Evolutionary conservation across 2,113 vertebrate species (phyloP), one percentile per base, ranked within the genome.

Genomic region (Aythya baeri): DNA sequence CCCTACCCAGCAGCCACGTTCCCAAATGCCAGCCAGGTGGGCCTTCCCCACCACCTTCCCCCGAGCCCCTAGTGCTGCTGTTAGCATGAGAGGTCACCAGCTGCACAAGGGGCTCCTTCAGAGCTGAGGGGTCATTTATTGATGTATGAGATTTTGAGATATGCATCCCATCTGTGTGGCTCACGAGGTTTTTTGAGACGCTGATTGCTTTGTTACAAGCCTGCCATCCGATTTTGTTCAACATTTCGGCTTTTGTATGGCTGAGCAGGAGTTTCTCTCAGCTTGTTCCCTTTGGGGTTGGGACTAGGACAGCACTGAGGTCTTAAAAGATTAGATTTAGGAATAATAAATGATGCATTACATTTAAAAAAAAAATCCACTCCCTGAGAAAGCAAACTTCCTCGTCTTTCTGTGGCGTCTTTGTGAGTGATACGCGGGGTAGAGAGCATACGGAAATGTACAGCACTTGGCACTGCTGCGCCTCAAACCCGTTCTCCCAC

Each of bases 401-500:
- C 95, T 95, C 85, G 70, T 94, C 57, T 71, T 88, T 81, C 70
- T 80, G 81, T 94, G 79, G 74, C 32, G 63, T 88, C 78, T 96
- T 95, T 96, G 92, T 87, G 86, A 58, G 62, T 1, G 0, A 90
- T 38, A 73, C 89, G 49, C 88, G 93, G 70, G 50, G 54, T 20
- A 88, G 25, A 27, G 83, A 73, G 83, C 94, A 97, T 89, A 97
- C 84, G 96, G 91, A 94, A 96, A 86, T 54, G 70, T 93, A 77
- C 85, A 84, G 95, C 22, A 31, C 79, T 86, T 98, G 98, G 97
- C 97, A 90, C 92, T 5, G 29, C 77, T 67, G 71, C 83, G 52
- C 57, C 96, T 91, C 89, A 94, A 97, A 97, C 98, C 79, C 11
- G 91, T 97, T 96, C 88, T 95, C 96, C 98, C 91, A 96, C 98